Evolutionary conservation across 2,888 invertebrate genomes (phyloP).

Genomic region (Euproctis similis): DNA sequence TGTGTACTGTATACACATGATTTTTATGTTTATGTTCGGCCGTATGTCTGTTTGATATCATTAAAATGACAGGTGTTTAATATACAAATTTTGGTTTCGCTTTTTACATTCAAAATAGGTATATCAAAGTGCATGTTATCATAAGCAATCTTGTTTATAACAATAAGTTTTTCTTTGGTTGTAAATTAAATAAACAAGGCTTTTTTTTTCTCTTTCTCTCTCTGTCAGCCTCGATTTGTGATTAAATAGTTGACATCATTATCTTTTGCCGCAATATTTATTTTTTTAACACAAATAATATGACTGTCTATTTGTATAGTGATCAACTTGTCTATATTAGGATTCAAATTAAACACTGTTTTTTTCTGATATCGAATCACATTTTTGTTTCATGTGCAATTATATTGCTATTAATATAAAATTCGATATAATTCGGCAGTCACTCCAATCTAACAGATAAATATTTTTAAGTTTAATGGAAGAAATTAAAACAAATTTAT

Average conservation of each 20-base stretch:
- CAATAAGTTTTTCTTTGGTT: constrained; percentile 3
- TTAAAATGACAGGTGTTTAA: constrained; percentile 20
- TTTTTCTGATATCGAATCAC: no score
- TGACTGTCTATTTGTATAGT: constrained; percentile 9
- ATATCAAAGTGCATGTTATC: constrained; percentile 5
- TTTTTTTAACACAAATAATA: constrained; percentile 7
- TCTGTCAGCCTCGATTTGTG: constrained; percentile 13
- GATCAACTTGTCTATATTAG: no score
- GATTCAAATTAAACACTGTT: no score
- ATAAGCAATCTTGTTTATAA: constrained; percentile 3
- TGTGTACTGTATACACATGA: constrained; percentile 29
- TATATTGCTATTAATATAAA: no score
- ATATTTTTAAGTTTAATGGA: no score
- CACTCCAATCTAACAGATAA: no score
- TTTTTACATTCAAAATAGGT: no score
- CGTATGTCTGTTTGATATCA: constrained; percentile 17
- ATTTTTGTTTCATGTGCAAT: no score
- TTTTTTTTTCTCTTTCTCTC: no score
- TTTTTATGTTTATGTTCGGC: constrained; percentile 18
- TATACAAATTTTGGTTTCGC: constrained; percentile 19
- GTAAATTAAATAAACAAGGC: constrained; percentile 4
- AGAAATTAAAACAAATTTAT: no score
- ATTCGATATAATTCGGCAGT: no score
- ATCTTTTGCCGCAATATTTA: constrained; percentile 22
- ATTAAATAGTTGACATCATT: constrained; percentile 8